Evolutionary conservation across 2,888 invertebrate genomes (phyloP).

Genomic region (Trachelus iudaicus): DNA sequence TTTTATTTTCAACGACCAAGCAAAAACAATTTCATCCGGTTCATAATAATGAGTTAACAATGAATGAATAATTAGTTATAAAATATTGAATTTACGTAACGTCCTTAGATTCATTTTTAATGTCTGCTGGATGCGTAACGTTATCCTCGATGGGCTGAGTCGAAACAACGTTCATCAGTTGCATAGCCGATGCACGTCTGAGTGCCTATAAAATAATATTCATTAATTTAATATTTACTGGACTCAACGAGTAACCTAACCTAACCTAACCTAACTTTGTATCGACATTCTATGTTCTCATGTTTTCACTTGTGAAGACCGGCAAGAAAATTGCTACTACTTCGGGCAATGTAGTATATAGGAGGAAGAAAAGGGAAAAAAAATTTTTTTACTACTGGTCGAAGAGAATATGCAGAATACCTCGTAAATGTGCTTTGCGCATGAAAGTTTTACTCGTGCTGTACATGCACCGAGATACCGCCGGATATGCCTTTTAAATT

Average conservation of each 20-base stretch:
- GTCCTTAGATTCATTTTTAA: slow-evolving; percentile 1
- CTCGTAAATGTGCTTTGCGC: background rate
- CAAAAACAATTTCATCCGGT: background rate
- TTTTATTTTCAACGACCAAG: background rate
- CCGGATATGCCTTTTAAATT: background rate
- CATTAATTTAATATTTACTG: background rate
- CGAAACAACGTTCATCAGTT: slow-evolving; percentile 46
- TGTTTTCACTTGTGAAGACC: background rate
- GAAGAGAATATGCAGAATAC: background rate
- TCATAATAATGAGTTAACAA: background rate
- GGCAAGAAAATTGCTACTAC: background rate
- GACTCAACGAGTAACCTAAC: background rate
- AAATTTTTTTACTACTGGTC: background rate
- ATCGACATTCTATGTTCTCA: background rate
- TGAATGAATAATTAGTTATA: background rate
- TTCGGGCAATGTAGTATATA: background rate
- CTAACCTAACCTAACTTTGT: background rate
- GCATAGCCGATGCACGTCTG: slow-evolving; percentile 46
- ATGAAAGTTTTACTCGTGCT: background rate
- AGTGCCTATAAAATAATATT: slow-evolving; percentile 41
- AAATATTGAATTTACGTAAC: background rate
- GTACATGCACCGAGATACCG: background rate
- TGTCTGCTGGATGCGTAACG: slow-evolving; percentile 3
- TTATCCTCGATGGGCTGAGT: slow-evolving; percentile 22
- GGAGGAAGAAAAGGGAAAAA: background rate